Evolutionary conservation across 2,113 vertebrate genomes (phyloP).

Genomic region (Engystomops pustulosus): DNA sequence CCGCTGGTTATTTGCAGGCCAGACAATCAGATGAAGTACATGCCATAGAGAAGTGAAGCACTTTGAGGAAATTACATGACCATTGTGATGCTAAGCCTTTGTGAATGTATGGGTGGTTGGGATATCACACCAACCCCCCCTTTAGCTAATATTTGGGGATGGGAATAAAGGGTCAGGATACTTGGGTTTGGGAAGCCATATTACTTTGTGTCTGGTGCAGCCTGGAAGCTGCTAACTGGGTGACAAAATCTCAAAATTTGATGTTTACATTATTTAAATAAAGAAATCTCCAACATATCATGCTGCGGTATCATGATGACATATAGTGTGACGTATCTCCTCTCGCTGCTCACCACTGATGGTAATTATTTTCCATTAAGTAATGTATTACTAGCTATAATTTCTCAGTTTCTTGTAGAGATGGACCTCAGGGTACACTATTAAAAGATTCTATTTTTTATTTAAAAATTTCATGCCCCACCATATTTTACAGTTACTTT

Average conservation of each 20-base stretch:
- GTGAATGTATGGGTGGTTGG: conserved; percentile 24
- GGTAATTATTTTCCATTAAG: background rate
- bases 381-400: background rate
- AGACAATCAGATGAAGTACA: background rate
- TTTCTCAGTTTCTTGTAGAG: background rate
- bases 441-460: conserved; percentile 18
- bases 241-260: conserved; percentile 49
- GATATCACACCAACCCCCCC: background rate
- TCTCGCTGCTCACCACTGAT: background rate
- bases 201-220: conserved; percentile 36
- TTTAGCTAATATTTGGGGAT: background rate
- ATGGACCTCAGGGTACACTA: background rate
- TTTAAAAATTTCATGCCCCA: background rate
- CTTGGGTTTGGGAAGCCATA: conserved; percentile 38
- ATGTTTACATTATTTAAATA: conserved; percentile 59
- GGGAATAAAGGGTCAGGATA: background rate
- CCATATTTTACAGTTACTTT: background rate
- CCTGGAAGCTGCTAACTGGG: conserved; percentile 52
- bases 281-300: conserved; percentile 37
- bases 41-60: background rate
- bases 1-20: background rate
- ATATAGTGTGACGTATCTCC: conserved; percentile 5
- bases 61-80: conserved; percentile 15
- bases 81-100: conserved; percentile 51
- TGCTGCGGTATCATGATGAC: conserved; percentile 11